These are phyloP conservation scores for Hydrolagus colliei DNA, from an alignment of 2,797 vertebrate genomes.

Conservation along the genomic window DNA sequence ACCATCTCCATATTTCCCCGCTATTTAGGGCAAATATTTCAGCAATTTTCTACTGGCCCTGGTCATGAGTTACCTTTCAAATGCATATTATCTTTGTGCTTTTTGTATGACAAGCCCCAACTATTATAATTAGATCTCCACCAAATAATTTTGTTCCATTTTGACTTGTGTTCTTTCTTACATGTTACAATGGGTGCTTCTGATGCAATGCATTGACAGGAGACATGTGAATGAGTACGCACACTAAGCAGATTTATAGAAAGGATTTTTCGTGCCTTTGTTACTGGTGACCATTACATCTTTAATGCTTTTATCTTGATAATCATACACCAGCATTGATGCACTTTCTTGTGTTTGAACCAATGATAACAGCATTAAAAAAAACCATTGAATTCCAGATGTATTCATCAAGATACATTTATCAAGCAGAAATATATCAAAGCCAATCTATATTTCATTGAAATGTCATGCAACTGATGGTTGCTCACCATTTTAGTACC, in stretches of 20 bases:
- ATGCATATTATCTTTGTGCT: not conserved
- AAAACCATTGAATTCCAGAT: not conserved
- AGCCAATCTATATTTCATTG: not conserved
- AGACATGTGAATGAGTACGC: too few relatives aligned
- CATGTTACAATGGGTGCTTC: too few relatives aligned
- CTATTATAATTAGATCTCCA: not conserved
- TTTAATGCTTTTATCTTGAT: constrained; percentile 9
- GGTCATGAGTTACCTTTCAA: not conserved
- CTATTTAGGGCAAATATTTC: too few relatives aligned
- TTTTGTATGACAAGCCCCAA: not conserved
- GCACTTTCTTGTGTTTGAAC: not conserved
- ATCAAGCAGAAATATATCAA: too few relatives aligned
- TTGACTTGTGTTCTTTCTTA: not conserved
- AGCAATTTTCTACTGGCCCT: too few relatives aligned
- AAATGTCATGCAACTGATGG: not conserved
- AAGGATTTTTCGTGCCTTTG: not conserved
- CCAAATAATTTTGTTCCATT: not conserved
- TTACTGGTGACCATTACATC: not conserved
- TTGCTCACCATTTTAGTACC: not conserved
- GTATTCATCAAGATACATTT: not conserved
- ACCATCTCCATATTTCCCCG: too few relatives aligned
- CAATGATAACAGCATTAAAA: not conserved
- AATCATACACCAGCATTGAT: not conserved
- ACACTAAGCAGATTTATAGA: too few relatives aligned
- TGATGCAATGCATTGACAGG: not conserved